Percentiles rank a stretch among this genome's conserved stretches.
Evolutionary conservation across 2,888 invertebrate genomes (phyloP).

Genomic region (Drosophila incognita): DNA sequence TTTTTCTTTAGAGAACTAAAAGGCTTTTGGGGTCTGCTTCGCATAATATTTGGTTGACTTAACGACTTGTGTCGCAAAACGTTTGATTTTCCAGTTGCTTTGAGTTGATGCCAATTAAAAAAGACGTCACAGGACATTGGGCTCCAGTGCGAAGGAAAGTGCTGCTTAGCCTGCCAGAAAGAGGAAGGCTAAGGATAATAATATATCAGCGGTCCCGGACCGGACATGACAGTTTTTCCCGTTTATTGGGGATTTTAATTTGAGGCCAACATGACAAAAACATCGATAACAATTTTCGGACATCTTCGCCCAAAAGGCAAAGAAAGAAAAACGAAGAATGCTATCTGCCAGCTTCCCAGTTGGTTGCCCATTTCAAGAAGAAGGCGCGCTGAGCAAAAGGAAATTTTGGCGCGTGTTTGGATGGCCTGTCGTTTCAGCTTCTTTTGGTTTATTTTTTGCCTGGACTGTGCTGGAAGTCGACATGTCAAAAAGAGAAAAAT

Average conservation of each 20-base stretch:
- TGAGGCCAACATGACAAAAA: constrained; percentile 79
- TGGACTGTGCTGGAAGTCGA: constrained; percentile 66
- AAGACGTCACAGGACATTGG: constrained; percentile 60
- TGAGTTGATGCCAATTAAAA: constrained; percentile 69
- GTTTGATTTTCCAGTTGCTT: constrained; percentile 68
- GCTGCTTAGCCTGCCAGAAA: constrained; percentile 45
- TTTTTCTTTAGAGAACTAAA: neutral
- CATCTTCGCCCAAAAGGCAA: constrained; percentile 45
- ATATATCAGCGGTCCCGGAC: constrained; percentile 65
- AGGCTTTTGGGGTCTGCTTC: neutral
- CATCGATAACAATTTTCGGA: constrained; percentile 79
- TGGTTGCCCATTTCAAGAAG: constrained; percentile 54
- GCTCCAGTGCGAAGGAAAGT: constrained; percentile 14
- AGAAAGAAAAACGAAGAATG: neutral
- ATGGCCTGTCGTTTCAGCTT: constrained; percentile 7
- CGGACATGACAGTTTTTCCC: constrained; percentile 71
- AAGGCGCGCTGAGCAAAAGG: constrained; percentile 11
- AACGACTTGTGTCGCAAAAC: constrained; percentile 2
- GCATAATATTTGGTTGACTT: constrained; percentile 5
- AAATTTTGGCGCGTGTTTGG: constrained; percentile 65
- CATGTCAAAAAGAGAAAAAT: constrained; percentile 79
- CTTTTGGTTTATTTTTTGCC: neutral
- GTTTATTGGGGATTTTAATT: constrained; percentile 77
- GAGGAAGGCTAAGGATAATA: constrained; percentile 52
- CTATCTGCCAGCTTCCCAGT: constrained; percentile 45